A percentile compares a stretch with the other conserved stretches of the same genome.
Evolutionary conservation across 2,888 invertebrate species (phyloP).

Genomic region (Halocaridina rubra): DNA sequence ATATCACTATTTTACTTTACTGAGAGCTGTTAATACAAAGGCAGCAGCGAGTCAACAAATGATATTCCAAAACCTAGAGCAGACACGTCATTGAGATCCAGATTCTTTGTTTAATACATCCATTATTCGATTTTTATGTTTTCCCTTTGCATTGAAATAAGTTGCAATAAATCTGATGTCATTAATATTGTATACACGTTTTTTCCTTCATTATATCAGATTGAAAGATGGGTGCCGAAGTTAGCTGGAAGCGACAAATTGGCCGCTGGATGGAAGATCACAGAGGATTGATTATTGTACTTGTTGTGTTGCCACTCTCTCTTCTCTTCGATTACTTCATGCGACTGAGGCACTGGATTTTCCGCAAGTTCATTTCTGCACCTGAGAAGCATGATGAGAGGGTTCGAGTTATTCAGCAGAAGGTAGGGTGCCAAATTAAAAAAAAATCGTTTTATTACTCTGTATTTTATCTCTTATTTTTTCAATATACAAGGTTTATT

Average conservation of each 20-base stretch:
- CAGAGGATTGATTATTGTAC: slow-evolving; percentile 74
- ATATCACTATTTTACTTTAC: too few species aligned
- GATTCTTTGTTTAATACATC: too few species aligned
- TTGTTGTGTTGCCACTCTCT: slow-evolving; percentile 78
- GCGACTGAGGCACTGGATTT: slow-evolving; percentile 67
- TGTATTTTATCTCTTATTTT: too few species aligned
- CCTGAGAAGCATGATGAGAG: slow-evolving; percentile 66
- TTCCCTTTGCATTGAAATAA: too few species aligned
- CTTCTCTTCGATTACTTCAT: slow-evolving; percentile 74
- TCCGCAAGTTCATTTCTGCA: slow-evolving; percentile 67
- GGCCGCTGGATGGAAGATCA: slow-evolving; percentile 74
- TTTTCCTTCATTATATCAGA: not conserved
- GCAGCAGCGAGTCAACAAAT: too few species aligned
- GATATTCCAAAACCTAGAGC: too few species aligned
- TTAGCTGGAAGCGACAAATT: slow-evolving; percentile 56
- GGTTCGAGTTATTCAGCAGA: slow-evolving; percentile 66
- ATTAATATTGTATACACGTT: too few species aligned
- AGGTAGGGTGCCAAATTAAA: slow-evolving; percentile 60
- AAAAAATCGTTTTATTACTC: not conserved
- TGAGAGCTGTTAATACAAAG: too few species aligned
- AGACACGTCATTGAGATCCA: too few species aligned
- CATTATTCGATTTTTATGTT: too few species aligned
- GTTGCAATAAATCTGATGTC: too few species aligned
- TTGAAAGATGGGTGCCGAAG: not conserved
- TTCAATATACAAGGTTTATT: too few species aligned